Evolutionary conservation across 2,113 vertebrate genomes (phyloP).

Genomic region (Etheostoma cragini): DNA sequence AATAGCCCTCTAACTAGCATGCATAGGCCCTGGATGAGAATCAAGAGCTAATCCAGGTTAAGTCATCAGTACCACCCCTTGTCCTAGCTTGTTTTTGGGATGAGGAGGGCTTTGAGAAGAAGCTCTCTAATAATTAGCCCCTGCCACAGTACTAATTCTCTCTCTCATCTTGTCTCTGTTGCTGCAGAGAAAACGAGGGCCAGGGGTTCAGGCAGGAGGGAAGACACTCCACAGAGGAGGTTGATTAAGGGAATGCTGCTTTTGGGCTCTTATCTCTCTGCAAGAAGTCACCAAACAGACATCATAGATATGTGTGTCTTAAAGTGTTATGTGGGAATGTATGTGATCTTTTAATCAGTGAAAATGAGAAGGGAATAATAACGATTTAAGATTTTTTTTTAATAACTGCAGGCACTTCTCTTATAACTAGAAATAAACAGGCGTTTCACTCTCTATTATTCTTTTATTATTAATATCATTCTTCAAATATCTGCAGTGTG

Average conservation of each 20-base stretch:
- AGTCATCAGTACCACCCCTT: constrained; percentile 50
- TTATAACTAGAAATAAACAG: constrained; percentile 1
- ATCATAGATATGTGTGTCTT: background rate
- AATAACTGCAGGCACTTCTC: constrained; percentile 12
- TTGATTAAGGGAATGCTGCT: constrained; percentile 62
- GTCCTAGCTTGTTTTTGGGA: constrained; percentile 42
- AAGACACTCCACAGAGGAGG: constrained; percentile 49
- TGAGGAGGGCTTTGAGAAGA: constrained; percentile 45
- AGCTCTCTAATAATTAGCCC: constrained; percentile 52
- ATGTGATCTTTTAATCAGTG: background rate
- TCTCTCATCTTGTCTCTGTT: constrained; percentile 50
- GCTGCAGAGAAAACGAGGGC: constrained; percentile 46
- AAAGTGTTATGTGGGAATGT: background rate
- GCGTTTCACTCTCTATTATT: constrained; percentile 24
- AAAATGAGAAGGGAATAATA: constrained; percentile 6
- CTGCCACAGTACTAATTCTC: constrained; percentile 55
- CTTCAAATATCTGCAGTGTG: constrained; percentile 30
- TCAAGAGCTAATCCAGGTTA: constrained; percentile 55
- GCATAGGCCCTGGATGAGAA: constrained; percentile 19
- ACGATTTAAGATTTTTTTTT: too few relatives aligned
- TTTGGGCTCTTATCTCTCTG: constrained; percentile 24
- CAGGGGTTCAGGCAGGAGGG: constrained; percentile 54
- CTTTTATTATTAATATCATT: constrained; percentile 20
- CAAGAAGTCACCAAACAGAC: constrained; percentile 18
- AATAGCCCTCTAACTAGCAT: constrained; percentile 16